phyloP scores from a whole-genome alignment of 2,888 invertebrate genomes.

The Aphidoletes aphidimyza region DNA sequence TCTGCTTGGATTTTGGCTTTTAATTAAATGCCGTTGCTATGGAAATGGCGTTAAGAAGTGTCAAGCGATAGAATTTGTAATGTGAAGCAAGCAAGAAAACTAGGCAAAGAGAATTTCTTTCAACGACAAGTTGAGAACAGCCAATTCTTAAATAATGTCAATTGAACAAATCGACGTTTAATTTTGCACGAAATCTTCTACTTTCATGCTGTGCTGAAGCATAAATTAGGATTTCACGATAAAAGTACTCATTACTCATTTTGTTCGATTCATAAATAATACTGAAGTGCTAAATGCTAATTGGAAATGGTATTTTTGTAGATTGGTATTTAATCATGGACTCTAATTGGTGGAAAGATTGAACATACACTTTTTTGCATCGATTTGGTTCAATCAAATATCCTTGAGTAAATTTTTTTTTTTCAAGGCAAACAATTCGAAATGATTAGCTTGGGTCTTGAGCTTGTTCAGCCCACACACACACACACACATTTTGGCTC shows the following conservation, averaged over 20 bases:
- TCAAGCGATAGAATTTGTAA: background rate
- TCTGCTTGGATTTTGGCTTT: background rate
- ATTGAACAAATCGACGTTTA: background rate
- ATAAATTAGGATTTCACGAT: constrained; percentile 19
- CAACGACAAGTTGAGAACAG: background rate
- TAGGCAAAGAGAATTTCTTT: background rate
- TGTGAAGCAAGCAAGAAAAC: too few relatives aligned
- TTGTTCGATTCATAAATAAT: background rate
- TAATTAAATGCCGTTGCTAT: background rate
- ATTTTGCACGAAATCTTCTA: background rate
- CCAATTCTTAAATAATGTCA: background rate
- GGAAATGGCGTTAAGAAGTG: too few relatives aligned
- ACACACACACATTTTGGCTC: too few relatives aligned
- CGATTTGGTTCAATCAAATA: too few relatives aligned
- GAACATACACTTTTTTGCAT: too few relatives aligned
- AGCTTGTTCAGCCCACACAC: too few relatives aligned
- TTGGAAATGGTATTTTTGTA: too few relatives aligned
- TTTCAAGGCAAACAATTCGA: too few relatives aligned
- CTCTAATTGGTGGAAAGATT: background rate
- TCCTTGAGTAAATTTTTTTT: too few relatives aligned
- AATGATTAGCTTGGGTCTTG: too few relatives aligned
- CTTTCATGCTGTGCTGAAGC: background rate
- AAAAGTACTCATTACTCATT: background rate
- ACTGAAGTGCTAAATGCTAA: too few relatives aligned
- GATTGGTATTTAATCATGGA: background rate